Conservation (phyloP, 2,888 invertebrate genomes). For the Cyrtodaria siliqua region DNA sequence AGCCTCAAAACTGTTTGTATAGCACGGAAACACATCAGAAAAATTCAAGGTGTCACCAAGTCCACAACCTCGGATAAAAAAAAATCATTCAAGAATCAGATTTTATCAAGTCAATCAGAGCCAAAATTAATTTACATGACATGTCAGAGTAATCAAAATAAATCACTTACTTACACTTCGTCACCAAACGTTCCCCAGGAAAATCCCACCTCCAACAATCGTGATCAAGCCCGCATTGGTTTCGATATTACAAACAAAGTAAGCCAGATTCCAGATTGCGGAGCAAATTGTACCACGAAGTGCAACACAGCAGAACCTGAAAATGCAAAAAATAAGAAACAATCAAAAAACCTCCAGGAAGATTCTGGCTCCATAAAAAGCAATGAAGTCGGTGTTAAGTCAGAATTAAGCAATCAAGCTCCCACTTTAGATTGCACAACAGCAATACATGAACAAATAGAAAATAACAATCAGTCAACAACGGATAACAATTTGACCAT, state of each 20-base stretch:
- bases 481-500: neutral
- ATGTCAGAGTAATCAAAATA: too few species aligned
- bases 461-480: neutral
- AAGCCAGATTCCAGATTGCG: neutral
- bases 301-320: neutral
- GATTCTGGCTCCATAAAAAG: too few species aligned
- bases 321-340: too few species aligned
- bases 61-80: constrained; percentile 11
- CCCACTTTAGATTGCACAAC: neutral
- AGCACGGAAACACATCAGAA: constrained; percentile 65
- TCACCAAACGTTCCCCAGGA: neutral
- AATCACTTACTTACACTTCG: neutral
- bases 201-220: too few species aligned
- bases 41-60: constrained; percentile 48
- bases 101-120: neutral
- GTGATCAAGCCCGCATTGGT: neutral
- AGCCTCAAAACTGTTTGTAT: constrained; percentile 65
- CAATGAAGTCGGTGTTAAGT: too few species aligned
- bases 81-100: constrained; percentile 14
- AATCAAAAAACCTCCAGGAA: too few species aligned
- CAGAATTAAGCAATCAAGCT: too few species aligned
- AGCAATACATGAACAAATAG: neutral
- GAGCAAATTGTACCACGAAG: neutral
- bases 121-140: too few species aligned
- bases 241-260: too few species aligned